Evolutionary conservation across 2,888 invertebrate species (phyloP).

Genomic region (Esperia sulphurella): DNA sequence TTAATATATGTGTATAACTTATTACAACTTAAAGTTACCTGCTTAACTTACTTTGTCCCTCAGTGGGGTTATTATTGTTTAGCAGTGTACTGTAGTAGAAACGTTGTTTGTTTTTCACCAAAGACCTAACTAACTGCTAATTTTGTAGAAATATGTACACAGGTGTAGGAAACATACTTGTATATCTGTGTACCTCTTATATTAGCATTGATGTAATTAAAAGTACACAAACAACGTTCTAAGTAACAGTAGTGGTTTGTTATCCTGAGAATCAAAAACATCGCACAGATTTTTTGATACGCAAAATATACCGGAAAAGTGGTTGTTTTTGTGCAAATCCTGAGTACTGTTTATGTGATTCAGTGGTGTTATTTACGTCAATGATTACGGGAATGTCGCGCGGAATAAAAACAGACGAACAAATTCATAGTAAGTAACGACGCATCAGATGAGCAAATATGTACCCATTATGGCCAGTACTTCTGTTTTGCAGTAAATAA

Average conservation of each 20-base stretch:
- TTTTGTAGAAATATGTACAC: too few relatives aligned
- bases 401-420: slow-evolving; percentile 1
- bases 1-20: too few relatives aligned
- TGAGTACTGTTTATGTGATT: slow-evolving; percentile 23
- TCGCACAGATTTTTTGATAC: neutral
- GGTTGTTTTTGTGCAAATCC: slow-evolving; percentile 1
- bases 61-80: too few relatives aligned
- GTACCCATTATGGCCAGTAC: too few relatives aligned
- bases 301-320: slow-evolving; percentile 19
- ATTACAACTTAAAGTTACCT: too few relatives aligned
- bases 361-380: slow-evolving; percentile 37
- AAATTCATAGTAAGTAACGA: neutral
- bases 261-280: neutral
- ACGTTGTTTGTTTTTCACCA: too few relatives aligned
- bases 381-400: slow-evolving; percentile 7
- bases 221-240: neutral
- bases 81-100: too few relatives aligned
- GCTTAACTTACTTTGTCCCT: too few relatives aligned
- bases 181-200: too few relatives aligned
- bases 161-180: too few relatives aligned
- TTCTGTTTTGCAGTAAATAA: neutral
- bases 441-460: neutral
- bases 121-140: too few relatives aligned
- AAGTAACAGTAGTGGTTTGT: neutral
- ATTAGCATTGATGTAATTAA: too few relatives aligned